Percentiles rank a stretch among this genome's conserved stretches.
These are phyloP conservation scores for Pseudococcus longispinus DNA, from an alignment of 2,888 invertebrate species.

Conservation along the genomic window DNA sequence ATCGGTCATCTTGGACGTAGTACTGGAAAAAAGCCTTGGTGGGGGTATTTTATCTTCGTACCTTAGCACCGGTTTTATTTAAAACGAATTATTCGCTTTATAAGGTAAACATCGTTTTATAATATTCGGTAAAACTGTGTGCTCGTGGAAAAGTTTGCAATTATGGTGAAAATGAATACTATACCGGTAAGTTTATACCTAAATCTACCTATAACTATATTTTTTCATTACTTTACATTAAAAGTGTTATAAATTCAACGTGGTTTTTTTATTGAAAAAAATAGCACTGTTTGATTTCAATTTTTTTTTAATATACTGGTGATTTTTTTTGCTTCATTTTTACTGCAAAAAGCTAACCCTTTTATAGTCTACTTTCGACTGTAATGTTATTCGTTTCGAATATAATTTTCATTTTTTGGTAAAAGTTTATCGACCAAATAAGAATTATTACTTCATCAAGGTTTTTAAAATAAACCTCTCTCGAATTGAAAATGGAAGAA, in stretches of 20 bases:
- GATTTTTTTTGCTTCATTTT: background rate
- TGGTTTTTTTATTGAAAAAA: background rate
- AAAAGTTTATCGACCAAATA: conserved; percentile 6
- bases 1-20: conserved; percentile 21
- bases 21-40: conserved; percentile 38
- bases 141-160: background rate
- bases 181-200: background rate
- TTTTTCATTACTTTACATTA: background rate
- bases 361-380: background rate
- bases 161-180: background rate
- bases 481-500: background rate
- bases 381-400: background rate
- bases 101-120: conserved; percentile 28
- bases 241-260: background rate
- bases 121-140: conserved; percentile 6
- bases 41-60: conserved; percentile 43
- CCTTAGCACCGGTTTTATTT: conserved; percentile 42
- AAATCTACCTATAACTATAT: background rate
- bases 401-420: background rate
- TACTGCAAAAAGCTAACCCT: background rate
- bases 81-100: conserved; percentile 51
- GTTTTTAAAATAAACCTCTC: background rate
- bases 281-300: background rate
- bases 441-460: background rate
- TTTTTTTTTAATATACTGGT: background rate